Percentiles rank a stretch among this genome's conserved stretches.
Conservation (phyloP, 2,888 invertebrate genomes). For the Papilio gigon region DNA sequence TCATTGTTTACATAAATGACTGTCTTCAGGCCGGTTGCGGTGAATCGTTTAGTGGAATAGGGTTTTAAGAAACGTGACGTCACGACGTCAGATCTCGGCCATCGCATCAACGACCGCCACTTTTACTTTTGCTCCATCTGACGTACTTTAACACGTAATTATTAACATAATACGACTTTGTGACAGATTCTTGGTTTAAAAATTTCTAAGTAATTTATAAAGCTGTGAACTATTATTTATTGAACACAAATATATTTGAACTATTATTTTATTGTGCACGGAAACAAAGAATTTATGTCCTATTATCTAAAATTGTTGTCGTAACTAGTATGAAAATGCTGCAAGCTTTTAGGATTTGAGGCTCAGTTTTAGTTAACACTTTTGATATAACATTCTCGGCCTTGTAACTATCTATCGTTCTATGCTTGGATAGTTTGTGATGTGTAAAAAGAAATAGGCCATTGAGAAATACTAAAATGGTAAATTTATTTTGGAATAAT, state of each 20-base stretch:
- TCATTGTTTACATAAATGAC: background rate
- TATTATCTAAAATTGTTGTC: too few species aligned
- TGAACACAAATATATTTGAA: background rate
- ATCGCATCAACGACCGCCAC: slow-evolving; percentile 60
- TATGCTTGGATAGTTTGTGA: slow-evolving; percentile 21
- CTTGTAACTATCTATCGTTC: slow-evolving; percentile 16
- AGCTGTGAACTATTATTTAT: background rate
- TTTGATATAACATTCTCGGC: slow-evolving; percentile 4
- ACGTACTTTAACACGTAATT: background rate
- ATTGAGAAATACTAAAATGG: slow-evolving; percentile 17
- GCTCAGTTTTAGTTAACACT: background rate
- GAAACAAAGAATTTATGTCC: too few species aligned
- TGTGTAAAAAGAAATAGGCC: slow-evolving; percentile 9
- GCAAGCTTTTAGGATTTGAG: background rate
- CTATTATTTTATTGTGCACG: too few species aligned
- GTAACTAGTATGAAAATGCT: too few species aligned
- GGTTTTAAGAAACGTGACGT: slow-evolving; percentile 46
- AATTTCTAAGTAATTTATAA: background rate
- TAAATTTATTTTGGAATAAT: background rate
- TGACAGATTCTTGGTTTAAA: background rate
- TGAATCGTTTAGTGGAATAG: background rate
- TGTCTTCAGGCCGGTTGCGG: too few species aligned
- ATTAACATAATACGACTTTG: background rate
- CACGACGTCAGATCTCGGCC: slow-evolving; percentile 58
- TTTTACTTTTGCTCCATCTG: slow-evolving; percentile 59